Percentiles rank a stretch among this genome's conserved stretches.
phyloP scores from a whole-genome alignment of 1,140 invertebrate species.

The Neodiprion pinetum region DNA sequence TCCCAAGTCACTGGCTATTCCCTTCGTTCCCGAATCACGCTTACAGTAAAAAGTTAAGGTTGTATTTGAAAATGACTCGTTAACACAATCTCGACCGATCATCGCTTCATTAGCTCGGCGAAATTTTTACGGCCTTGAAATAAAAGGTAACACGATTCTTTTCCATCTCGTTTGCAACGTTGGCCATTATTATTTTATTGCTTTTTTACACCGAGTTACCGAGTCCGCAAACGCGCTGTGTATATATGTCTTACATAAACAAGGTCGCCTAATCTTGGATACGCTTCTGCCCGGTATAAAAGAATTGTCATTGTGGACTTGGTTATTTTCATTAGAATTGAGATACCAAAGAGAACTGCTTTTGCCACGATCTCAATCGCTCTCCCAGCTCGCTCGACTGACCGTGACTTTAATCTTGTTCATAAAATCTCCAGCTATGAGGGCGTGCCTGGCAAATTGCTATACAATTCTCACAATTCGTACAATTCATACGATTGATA shows the following conservation, averaged over 20 bases:
- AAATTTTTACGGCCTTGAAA: background rate
- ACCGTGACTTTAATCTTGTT: background rate
- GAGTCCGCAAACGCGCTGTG: background rate
- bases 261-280: no score
- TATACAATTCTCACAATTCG: background rate
- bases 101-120: background rate
- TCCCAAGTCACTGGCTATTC: background rate
- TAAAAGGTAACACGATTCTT: background rate
- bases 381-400: background rate
- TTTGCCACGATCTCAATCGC: background rate
- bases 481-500: background rate
- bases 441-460: background rate
- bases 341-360: background rate
- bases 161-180: background rate
- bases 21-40: background rate
- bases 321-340: no score
- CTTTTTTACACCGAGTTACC: background rate
- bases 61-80: background rate
- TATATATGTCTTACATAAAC: no score
- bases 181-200: background rate
- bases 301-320: no score
- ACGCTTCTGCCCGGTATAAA: no score
- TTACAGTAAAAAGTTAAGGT: background rate
- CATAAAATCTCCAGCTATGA: background rate
- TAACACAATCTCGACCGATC: background rate